Evolutionary conservation across 2,888 invertebrate species (phyloP), one percentile per base, ranked within the genome.

Genomic region (Cordylochernes scorpioides): DNA sequence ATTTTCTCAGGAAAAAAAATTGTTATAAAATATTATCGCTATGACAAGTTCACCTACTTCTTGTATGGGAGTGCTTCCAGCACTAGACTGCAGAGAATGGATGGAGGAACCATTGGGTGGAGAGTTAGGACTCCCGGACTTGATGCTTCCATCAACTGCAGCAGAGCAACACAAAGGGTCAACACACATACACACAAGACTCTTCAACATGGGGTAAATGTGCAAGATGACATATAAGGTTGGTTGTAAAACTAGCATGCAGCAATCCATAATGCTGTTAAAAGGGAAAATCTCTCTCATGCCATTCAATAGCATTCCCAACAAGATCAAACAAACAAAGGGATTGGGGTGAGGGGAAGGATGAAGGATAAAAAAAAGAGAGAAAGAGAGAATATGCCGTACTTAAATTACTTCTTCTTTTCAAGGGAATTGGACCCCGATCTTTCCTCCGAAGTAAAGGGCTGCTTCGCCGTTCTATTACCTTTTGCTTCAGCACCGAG

Each of bases 381-480:
- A n/a, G n/a, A n/a, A n/a, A n/a, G n/a, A n/a, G n/a, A n/a, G n/a
- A n/a, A n/a, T n/a, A n/a, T n/a, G n/a, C 31, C 39, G 21, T 39
- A 42, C 42, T 41, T 38, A 38, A 27, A 18, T 36, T 59, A 41
- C 66, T 60, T 52, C 67, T 68, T 59, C 73, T 68, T 55, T 69
- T 66, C 62, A 65, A 58, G 47, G 63, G 68, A 55, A 73, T 67
- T 48, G 69, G 62, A 52, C 67, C 62, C 43, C 66, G 62, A 48
- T 70, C 69, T 54, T 71, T 78, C 43, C 50, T 47, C 46, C 82
- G 67, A 45, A 65, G 72, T 57, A 84, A 68, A 46, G 86, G 84
- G 54, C 82, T 84, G 53, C 78, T 74, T 54, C 86, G 70, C 44
- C 84, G 68, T 59, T 86, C 84, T 31, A 54, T 50, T 63, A 80